These are phyloP conservation scores for Drosophila burlai DNA, from an alignment of 1,140 invertebrate species.

Conservation along the genomic window DNA sequence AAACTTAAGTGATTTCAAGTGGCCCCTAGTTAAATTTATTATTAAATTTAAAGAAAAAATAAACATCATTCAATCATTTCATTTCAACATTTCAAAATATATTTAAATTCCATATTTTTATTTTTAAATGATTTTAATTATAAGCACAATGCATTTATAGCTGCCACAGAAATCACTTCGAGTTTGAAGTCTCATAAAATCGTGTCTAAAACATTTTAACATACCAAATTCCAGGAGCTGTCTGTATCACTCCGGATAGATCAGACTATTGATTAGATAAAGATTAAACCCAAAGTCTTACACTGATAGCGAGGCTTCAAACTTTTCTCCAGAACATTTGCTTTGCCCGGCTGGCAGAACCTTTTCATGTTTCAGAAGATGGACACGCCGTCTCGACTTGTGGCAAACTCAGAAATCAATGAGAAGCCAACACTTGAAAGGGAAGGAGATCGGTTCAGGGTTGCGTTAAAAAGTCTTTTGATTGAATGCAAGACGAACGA, in stretches of 20 bases:
- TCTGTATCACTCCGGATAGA: background rate
- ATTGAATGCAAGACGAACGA: background rate
- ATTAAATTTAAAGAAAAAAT: too few relatives aligned
- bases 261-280: background rate
- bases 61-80: too few relatives aligned
- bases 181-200: too few relatives aligned
- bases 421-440: background rate
- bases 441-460: background rate
- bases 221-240: too few relatives aligned
- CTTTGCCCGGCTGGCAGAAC: background rate
- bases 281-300: background rate
- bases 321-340: background rate
- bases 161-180: too few relatives aligned
- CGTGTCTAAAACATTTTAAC: too few relatives aligned
- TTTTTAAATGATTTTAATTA: too few relatives aligned
- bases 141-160: too few relatives aligned
- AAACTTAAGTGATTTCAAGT: too few relatives aligned
- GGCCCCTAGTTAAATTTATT: too few relatives aligned
- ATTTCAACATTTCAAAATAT: too few relatives aligned
- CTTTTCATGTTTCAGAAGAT: background rate
- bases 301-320: background rate
- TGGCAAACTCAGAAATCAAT: conserved; percentile 1
- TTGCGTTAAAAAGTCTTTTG: background rate
- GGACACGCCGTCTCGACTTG: background rate
- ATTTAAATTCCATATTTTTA: too few relatives aligned